Evolutionary conservation across 2,888 invertebrate species (phyloP).

Genomic region (Pyrochroa serraticornis): DNA sequence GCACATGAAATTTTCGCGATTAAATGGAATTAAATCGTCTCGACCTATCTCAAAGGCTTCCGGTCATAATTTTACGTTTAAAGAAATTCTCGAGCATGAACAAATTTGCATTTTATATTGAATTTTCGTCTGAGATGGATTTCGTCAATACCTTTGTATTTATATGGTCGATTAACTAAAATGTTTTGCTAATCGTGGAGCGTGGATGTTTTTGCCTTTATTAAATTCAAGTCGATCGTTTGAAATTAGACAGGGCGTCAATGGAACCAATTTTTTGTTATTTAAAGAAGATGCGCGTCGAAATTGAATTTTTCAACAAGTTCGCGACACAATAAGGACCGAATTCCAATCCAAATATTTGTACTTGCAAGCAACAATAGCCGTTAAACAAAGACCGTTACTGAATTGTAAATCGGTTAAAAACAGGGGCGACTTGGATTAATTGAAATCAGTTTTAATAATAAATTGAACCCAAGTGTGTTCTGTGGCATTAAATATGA

Average conservation of each 20-base stretch:
- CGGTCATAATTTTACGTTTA: slow-evolving; percentile 28
- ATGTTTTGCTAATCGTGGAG: not conserved
- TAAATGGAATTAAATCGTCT: slow-evolving; percentile 22
- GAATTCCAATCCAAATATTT: slow-evolving; percentile 8
- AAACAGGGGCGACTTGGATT: not conserved
- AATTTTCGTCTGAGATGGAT: slow-evolving; percentile 20
- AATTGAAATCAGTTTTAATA: slow-evolving; percentile 6
- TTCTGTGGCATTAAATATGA: slow-evolving; percentile 11
- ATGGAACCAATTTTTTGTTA: too few relatives aligned
- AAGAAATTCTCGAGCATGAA: slow-evolving; percentile 25
- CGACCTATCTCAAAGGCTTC: slow-evolving; percentile 24
- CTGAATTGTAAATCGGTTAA: not conserved
- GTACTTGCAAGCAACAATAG: not conserved
- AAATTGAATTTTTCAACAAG: too few relatives aligned
- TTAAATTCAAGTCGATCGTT: not conserved
- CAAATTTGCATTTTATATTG: slow-evolving; percentile 31
- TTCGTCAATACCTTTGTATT: slow-evolving; percentile 23
- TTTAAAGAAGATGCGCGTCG: too few relatives aligned
- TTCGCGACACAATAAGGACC: not conserved
- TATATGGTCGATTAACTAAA: slow-evolving; percentile 20
- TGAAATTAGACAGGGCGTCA: not conserved
- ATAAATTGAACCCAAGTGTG: slow-evolving; percentile 6
- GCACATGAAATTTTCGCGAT: too few relatives aligned
- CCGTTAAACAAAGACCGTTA: not conserved
- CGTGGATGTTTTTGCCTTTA: not conserved